These are phyloP conservation scores for Galeruca laticollis DNA, from an alignment of 2,888 invertebrate genomes.

Conservation along the genomic window DNA sequence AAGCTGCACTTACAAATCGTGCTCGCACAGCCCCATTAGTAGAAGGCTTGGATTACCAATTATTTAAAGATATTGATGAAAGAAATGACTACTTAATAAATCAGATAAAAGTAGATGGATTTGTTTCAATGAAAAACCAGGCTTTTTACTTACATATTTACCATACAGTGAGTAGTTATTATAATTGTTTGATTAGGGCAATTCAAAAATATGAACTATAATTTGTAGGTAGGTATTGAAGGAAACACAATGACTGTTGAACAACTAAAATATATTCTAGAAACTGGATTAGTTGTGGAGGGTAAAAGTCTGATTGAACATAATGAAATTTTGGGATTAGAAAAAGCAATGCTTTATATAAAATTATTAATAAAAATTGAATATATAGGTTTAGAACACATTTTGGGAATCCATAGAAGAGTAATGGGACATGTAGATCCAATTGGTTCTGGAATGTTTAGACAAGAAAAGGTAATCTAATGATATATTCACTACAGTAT, in stretches of 20 bases:
- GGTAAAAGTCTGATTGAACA: constrained; percentile 97
- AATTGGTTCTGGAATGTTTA: constrained; percentile 87
- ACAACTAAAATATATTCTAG: constrained; percentile 91
- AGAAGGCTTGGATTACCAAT: constrained; percentile 86
- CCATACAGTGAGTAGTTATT: constrained; percentile 76
- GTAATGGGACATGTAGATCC: constrained; percentile 97
- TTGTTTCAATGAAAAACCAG: constrained; percentile 91
- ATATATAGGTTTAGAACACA: constrained; percentile 84
- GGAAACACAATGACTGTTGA: constrained; percentile 96
- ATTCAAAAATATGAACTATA: constrained; percentile 23
- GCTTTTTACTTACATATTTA: constrained; percentile 97
- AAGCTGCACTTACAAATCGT: constrained; percentile 82
- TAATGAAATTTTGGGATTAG: constrained; percentile 95
- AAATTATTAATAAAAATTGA: constrained; percentile 83
- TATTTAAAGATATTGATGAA: constrained; percentile 83
- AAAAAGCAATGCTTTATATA: constrained; percentile 95
- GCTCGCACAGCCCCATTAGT: constrained; percentile 89
- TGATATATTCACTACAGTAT: background rate
- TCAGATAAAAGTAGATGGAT: constrained; percentile 81
- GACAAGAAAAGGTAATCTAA: constrained; percentile 77
- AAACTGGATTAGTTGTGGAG: constrained; percentile 87
- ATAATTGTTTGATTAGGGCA: background rate
- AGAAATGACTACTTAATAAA: constrained; percentile 85
- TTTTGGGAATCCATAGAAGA: constrained; percentile 91
- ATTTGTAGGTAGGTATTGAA: constrained; percentile 83